phyloP scores from a whole-genome alignment of 2,797 vertebrate genomes.

The Danio choprae region DNA sequence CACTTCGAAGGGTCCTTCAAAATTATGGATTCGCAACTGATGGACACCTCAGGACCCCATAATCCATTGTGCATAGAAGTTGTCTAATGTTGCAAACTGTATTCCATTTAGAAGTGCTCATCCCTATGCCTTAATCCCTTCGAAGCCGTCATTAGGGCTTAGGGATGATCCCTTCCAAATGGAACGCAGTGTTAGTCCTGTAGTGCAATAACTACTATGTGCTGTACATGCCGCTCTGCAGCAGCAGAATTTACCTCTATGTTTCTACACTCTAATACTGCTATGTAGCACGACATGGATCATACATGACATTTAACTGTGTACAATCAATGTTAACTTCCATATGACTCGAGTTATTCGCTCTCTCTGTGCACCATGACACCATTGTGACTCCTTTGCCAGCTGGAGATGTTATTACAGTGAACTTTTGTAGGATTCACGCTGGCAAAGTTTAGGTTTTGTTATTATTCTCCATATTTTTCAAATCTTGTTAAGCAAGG shows the following conservation, averaged over 20 bases:
- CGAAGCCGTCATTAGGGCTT: no score
- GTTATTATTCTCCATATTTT: background rate
- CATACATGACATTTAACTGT: background rate
- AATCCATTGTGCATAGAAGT: no score
- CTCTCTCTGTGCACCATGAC: background rate
- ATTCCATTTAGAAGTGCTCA: no score
- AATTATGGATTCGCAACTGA: no score
- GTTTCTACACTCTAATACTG: background rate
- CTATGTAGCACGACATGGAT: background rate
- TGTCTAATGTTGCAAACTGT: no score
- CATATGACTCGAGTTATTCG: background rate
- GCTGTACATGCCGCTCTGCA: background rate
- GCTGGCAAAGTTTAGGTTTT: background rate
- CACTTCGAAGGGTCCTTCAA: no score
- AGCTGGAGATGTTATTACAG: background rate
- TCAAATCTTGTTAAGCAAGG: background rate
- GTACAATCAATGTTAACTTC: background rate
- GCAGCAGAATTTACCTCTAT: background rate
- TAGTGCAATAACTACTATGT: background rate
- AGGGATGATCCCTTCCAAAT: no score
- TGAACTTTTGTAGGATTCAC: background rate
- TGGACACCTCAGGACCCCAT: no score
- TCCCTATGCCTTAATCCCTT: no score
- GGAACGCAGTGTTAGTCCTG: no score
- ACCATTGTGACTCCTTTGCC: background rate